Base-by-base conservation (phyloP, 1,140 invertebrate genomes). In the Anoplophora glabripennis region DNA sequence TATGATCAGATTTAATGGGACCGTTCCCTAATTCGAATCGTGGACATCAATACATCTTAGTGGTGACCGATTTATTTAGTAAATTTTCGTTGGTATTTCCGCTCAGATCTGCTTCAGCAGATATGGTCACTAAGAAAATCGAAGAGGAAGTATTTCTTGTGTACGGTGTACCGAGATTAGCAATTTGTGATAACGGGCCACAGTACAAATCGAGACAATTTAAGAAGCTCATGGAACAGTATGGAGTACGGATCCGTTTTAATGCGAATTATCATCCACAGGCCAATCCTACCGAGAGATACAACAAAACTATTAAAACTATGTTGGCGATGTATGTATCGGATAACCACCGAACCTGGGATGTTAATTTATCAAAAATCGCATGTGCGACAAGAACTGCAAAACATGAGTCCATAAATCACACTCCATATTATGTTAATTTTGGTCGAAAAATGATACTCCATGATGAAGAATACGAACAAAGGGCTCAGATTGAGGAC, bases 1-100 rank as follows among this genome's bases (percentile, higher is more conserved):
- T 58, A 14, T 36, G 44, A 7, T 35, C 48, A 7, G 56, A 58
- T 33, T 35, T 57, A 11, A 46, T 63, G 15, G 61, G 61, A 44
- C 61, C 57, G 17, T 68, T 74, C 0, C 75, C 74, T 1, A 36
- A 35, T 0, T 72, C 67, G 10, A 53, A 48, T 18, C 15, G 33
- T 21, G 71, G 73, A 18, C 61, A 72, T 48, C 45, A 53, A 17
- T 75, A 70, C 52, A 45, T 76, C 1, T 37, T 77, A 1, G 70
- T 76, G 1, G 21, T 72, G 1, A 60, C 68, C 8, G 74, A 77
- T 63, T 59, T 65, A 12, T 72, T 75, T 47, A 72, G 66, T 4
- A 72, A 73, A 51, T 76, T 59, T 49, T 9, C 41, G 3, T 3
- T 64, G 1, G 9, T 59, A 51, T 59, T 11, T 61, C n/a, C n/a